These are phyloP conservation scores for Petrocephalus microphthalmus DNA, from an alignment of 2,113 vertebrate genomes.

Conservation along the genomic window DNA sequence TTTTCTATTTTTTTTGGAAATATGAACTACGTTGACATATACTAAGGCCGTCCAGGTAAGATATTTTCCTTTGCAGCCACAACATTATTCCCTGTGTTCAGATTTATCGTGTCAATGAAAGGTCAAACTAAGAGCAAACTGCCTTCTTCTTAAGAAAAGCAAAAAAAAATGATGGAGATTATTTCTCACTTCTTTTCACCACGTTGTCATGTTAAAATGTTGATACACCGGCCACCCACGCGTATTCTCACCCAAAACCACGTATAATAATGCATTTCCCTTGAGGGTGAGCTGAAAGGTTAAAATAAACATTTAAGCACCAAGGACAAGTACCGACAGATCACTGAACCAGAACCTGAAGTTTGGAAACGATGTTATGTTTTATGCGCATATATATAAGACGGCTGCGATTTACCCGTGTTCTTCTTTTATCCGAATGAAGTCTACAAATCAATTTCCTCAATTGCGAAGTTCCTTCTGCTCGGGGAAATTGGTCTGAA, in stretches of 20 bases:
- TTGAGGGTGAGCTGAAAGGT: neutral
- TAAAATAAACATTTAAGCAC: conserved; percentile 47
- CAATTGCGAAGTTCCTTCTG: neutral
- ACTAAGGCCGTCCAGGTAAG: conserved; percentile 1
- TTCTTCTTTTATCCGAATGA: neutral
- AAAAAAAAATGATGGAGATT: neutral
- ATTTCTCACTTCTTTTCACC: neutral
- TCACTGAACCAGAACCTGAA: neutral
- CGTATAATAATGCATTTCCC: neutral
- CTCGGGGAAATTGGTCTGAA: neutral
- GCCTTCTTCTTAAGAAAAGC: neutral
- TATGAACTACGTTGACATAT: neutral
- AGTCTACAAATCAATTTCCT: neutral
- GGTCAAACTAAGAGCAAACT: neutral
- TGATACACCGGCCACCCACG: neutral
- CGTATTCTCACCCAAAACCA: neutral
- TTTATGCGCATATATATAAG: neutral
- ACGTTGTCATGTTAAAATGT: neutral
- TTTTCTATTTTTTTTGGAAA: neutral
- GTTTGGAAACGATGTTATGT: neutral
- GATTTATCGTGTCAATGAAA: neutral
- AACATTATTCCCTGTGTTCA: neutral
- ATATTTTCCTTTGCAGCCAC: neutral
- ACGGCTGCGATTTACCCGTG: neutral
- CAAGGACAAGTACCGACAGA: conserved; percentile 48